Evolutionary conservation across 1,140 invertebrate genomes (phyloP).

Genomic region (Drosophila melanica): DNA sequence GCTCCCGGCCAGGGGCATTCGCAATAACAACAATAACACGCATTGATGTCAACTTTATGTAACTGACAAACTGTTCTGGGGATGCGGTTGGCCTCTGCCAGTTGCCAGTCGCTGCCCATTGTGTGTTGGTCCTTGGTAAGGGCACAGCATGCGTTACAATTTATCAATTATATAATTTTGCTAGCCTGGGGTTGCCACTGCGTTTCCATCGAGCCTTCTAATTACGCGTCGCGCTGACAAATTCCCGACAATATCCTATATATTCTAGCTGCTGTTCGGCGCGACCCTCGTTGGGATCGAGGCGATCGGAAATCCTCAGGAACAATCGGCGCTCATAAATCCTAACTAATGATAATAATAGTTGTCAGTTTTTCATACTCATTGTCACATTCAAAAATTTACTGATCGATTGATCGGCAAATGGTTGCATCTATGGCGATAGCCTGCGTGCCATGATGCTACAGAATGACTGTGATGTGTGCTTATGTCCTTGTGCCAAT

Average conservation of each 20-base stretch:
- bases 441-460: conserved; percentile 40
- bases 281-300: conserved; percentile 9
- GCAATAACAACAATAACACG: conserved; percentile 64
- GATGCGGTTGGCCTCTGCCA: conserved; percentile 33
- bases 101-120: conserved; percentile 9
- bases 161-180: conserved; percentile 67
- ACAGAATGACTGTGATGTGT: conserved; percentile 33
- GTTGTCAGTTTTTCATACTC: conserved; percentile 65
- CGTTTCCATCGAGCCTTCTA: conserved; percentile 50
- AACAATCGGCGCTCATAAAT: conserved; percentile 66
- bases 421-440: conserved; percentile 28
- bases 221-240: conserved; percentile 73
- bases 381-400: conserved; percentile 44
- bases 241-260: conserved; percentile 33
- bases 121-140: conserved; percentile 35
- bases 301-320: conserved; percentile 7
- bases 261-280: not conserved
- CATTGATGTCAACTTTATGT: conserved; percentile 77
- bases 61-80: conserved; percentile 55
- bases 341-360: conserved; percentile 76
- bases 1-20: conserved; percentile 26
- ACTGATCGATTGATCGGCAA: conserved; percentile 48
- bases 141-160: conserved; percentile 76
- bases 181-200: not conserved
- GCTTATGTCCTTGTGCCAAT: conserved; percentile 32